Conservation (phyloP, 2,113 vertebrate genomes). For the Neogale vison region DNA sequence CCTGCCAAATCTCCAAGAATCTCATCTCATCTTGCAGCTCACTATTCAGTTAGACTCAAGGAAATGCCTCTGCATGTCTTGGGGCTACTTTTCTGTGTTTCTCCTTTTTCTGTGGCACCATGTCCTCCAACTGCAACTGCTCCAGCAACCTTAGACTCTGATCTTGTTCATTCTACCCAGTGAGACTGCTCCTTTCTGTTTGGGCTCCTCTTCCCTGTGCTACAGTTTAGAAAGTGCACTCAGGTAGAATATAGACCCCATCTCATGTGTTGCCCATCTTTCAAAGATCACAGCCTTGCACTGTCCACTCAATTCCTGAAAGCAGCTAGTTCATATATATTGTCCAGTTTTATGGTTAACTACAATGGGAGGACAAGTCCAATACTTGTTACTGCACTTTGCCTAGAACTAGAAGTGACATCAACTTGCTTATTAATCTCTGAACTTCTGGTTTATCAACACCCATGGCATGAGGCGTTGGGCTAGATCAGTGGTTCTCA, state of each 20-base stretch:
- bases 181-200: not conserved
- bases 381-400: not conserved
- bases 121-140: not conserved
- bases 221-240: not conserved
- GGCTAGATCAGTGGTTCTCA: not conserved
- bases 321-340: not conserved
- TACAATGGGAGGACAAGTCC: not conserved
- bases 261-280: not conserved
- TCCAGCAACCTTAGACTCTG: not conserved
- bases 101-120: not conserved
- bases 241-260: not conserved
- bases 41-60: not conserved
- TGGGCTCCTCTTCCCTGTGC: not conserved
- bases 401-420: not conserved
- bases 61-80: not conserved
- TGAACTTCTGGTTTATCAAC: not conserved
- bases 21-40: not conserved
- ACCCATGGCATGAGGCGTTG: not conserved
- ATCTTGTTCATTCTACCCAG: not conserved
- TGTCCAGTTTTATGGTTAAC: not conserved
- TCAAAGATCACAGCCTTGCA: not conserved
- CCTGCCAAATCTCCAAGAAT: not conserved
- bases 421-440: not conserved
- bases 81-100: not conserved
- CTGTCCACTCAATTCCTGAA: not conserved